Evolutionary conservation across 2,888 invertebrate genomes (phyloP).

Genomic region (Drosophila greeni): DNA sequence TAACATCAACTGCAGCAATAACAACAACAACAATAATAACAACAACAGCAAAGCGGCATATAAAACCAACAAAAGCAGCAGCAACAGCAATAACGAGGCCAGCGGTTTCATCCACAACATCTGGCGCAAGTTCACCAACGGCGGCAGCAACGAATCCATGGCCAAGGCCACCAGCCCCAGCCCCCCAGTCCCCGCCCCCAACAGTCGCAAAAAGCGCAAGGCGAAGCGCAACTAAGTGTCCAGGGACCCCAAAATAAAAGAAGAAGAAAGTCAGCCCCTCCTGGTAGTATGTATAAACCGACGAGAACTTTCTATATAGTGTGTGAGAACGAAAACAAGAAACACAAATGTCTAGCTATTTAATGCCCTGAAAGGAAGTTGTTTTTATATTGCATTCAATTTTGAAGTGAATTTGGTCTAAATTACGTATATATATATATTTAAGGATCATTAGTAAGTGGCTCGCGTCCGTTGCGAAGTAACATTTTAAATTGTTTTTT

Average conservation of each 20-base stretch:
- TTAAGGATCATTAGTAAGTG: slow-evolving; percentile 55
- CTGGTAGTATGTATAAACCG: slow-evolving; percentile 57
- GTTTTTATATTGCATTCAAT: slow-evolving; percentile 61
- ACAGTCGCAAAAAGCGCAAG: slow-evolving; percentile 75
- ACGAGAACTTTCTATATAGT: slow-evolving; percentile 27
- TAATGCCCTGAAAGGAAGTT: slow-evolving; percentile 57
- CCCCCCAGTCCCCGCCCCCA: slow-evolving; percentile 36
- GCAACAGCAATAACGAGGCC: slow-evolving; percentile 37
- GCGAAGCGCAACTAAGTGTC: slow-evolving; percentile 65
- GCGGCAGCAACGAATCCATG: slow-evolving; percentile 24
- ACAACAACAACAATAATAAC: slow-evolving; percentile 55
- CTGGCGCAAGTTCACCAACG: slow-evolving; percentile 59
- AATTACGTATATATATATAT: slow-evolving; percentile 46
- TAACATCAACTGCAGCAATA: slow-evolving; percentile 57
- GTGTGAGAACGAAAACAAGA: slow-evolving; percentile 21
- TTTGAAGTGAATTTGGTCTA: slow-evolving; percentile 47
- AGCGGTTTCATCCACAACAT: slow-evolving; percentile 54
- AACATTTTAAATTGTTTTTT: slow-evolving; percentile 67
- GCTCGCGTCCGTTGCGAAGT: slow-evolving; percentile 58
- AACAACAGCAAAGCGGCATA: slow-evolving; percentile 53
- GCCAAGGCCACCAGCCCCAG: slow-evolving; percentile 16
- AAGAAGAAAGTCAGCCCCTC: slow-evolving; percentile 23
- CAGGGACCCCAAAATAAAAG: slow-evolving; percentile 9
- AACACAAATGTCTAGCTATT: slow-evolving; percentile 50
- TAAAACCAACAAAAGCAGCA: slow-evolving; percentile 46